These are phyloP conservation scores for Drosophila prostipennis DNA, from an alignment of 2,888 invertebrate genomes.

Conservation along the genomic window DNA sequence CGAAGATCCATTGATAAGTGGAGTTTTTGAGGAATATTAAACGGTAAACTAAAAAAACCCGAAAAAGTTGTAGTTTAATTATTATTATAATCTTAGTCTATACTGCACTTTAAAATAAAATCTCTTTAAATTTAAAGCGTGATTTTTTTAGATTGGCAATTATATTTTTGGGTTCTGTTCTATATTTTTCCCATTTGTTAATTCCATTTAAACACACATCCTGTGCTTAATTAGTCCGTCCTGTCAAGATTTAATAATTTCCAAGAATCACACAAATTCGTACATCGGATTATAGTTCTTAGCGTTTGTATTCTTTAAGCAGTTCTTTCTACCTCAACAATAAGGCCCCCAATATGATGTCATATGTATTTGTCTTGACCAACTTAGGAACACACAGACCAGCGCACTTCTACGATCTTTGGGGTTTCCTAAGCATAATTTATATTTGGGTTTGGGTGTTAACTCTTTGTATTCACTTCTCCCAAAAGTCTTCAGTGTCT, in stretches of 20 bases:
- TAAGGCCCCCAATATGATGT: slow-evolving; percentile 32
- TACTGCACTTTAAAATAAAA: too few relatives aligned
- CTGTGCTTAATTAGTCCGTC: background rate
- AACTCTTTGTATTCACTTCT: slow-evolving; percentile 27
- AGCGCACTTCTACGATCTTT: slow-evolving; percentile 40
- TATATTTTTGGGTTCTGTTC: background rate
- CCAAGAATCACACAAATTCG: slow-evolving; percentile 2
- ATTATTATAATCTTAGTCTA: too few relatives aligned
- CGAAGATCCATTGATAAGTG: background rate
- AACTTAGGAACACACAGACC: slow-evolving; percentile 9
- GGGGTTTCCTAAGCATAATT: slow-evolving; percentile 71
- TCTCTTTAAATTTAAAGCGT: too few relatives aligned
- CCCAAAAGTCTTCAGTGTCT: slow-evolving; percentile 5
- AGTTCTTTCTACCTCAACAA: slow-evolving; percentile 2
- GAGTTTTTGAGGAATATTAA: background rate
- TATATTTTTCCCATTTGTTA: background rate
- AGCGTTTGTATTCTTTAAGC: background rate
- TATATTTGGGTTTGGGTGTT: slow-evolving; percentile 49
- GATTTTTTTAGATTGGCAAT: background rate
- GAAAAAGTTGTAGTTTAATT: background rate
- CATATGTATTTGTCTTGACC: slow-evolving; percentile 26
- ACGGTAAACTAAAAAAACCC: background rate
- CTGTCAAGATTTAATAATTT: slow-evolving; percentile 7
- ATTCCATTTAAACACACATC: slow-evolving; percentile 1
- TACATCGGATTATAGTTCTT: slow-evolving; percentile 1